These are phyloP conservation scores for Sisyra terminalis DNA, from an alignment of 2,888 invertebrate genomes.

Conservation along the genomic window DNA sequence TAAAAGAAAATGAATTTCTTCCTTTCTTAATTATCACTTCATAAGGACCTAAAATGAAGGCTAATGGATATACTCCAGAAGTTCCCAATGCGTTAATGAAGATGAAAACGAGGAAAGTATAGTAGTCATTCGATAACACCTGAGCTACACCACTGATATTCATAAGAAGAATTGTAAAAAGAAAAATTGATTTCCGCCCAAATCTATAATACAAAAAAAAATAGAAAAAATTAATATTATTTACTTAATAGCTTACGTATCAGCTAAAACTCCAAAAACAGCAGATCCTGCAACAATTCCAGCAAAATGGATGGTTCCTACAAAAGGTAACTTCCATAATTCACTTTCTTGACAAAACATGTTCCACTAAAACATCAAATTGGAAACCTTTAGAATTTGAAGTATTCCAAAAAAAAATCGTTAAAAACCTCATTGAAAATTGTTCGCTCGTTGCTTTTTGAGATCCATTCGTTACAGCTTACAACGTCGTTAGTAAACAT, in stretches of 20 bases:
- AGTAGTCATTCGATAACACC: slow-evolving; percentile 33
- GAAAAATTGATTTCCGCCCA: slow-evolving; percentile 39
- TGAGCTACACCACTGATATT: slow-evolving; percentile 37
- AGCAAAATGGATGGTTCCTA: slow-evolving; percentile 43
- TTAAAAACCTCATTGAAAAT: slow-evolving; percentile 36
- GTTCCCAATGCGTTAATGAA: slow-evolving; percentile 43
- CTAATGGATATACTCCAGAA: slow-evolving; percentile 40
- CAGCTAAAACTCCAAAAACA: slow-evolving; percentile 39
- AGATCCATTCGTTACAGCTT: slow-evolving; percentile 34
- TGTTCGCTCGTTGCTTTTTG: slow-evolving; percentile 30
- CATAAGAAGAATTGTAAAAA: slow-evolving; percentile 37
- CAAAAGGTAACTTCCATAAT: slow-evolving; percentile 40
- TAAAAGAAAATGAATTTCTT: slow-evolving; percentile 9
- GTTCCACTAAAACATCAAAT: slow-evolving; percentile 28
- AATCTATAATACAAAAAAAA: slow-evolving; percentile 29
- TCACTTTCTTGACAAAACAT: slow-evolving; percentile 38
- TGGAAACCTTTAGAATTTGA: too few species aligned
- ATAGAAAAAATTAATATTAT: background rate
- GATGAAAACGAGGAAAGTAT: slow-evolving; percentile 32
- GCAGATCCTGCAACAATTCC: slow-evolving; percentile 43
- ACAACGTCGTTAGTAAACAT: slow-evolving; percentile 23
- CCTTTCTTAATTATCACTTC: background rate
- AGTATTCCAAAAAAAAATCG: background rate
- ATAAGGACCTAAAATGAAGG: slow-evolving; percentile 34
- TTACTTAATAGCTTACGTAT: slow-evolving; percentile 29